phyloP scores from a whole-genome alignment of 2,113 vertebrate genomes.

The Stomatorhinus ivindoensis region DNA sequence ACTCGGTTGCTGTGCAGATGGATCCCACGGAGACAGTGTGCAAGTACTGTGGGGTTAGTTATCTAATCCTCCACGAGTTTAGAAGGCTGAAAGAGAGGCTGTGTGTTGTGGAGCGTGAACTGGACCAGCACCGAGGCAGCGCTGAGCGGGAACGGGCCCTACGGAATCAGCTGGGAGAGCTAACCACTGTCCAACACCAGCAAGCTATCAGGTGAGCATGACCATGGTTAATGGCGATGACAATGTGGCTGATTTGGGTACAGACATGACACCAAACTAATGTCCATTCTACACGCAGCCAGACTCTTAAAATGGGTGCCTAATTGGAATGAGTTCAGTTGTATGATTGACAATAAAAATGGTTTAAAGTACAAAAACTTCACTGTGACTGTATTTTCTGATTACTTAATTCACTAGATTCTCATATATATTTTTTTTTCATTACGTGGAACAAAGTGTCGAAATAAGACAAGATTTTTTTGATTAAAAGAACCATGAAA shows the following conservation, averaged over 20 bases:
- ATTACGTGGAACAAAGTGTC: not conserved
- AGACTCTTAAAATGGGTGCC: not conserved
- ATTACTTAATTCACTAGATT: not conserved
- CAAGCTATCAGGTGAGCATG: slow-evolving; percentile 48
- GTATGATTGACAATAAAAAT: not conserved
- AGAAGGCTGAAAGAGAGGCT: slow-evolving; percentile 71
- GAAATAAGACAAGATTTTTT: not conserved
- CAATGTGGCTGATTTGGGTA: too few relatives aligned
- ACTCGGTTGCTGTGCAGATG: slow-evolving; percentile 43
- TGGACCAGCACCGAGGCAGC: slow-evolving; percentile 60
- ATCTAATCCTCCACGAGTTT: slow-evolving; percentile 80
- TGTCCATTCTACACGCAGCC: not conserved
- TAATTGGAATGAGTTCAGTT: not conserved
- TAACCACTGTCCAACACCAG: slow-evolving; percentile 38
- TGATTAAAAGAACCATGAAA: not conserved
- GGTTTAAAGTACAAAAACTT: not conserved
- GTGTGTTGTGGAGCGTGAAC: slow-evolving; percentile 64
- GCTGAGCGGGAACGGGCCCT: slow-evolving; percentile 58
- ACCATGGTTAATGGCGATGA: not conserved
- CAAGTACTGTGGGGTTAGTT: slow-evolving; percentile 83
- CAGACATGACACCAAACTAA: not conserved
- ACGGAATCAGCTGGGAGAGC: slow-evolving; percentile 59
- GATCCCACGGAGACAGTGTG: slow-evolving; percentile 70
- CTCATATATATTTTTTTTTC: not conserved
- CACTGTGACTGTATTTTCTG: not conserved